A percentile compares a stretch with the other conserved stretches of the same genome.
phyloP scores from a whole-genome alignment of 1,140 invertebrate species.

The Drosophila nigrodunni region DNA sequence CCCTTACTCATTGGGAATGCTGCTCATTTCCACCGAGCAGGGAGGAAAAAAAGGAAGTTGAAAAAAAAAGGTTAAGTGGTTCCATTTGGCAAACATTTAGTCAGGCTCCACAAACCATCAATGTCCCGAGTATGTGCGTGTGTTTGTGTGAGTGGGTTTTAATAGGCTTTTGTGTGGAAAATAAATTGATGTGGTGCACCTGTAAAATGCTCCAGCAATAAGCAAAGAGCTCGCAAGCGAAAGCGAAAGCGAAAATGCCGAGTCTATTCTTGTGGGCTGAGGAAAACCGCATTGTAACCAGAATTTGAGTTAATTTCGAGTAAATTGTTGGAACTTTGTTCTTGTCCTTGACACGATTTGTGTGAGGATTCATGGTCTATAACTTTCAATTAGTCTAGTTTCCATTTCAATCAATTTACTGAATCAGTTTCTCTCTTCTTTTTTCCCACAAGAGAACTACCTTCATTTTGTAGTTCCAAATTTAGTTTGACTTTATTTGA shows the following conservation, averaged over 20 bases:
- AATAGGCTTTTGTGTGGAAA: constrained; percentile 82
- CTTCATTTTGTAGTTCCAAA: not conserved
- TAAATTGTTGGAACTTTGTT: constrained; percentile 75
- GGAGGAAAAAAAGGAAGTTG: constrained; percentile 12
- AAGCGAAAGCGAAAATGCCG: constrained; percentile 4
- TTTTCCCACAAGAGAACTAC: too few relatives aligned
- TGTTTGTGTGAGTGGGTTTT: constrained; percentile 72
- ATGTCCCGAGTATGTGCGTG: constrained; percentile 44
- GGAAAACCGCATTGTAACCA: constrained; percentile 69
- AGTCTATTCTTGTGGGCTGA: constrained; percentile 49
- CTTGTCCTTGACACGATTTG: constrained; percentile 33
- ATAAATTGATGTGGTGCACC: constrained; percentile 81
- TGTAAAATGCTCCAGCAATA: constrained; percentile 70
- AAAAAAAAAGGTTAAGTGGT: constrained; percentile 80
- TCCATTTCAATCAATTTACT: not conserved
- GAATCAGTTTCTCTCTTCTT: not conserved
- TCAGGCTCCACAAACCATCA: constrained; percentile 54
- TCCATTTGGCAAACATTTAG: constrained; percentile 81
- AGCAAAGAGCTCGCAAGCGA: constrained; percentile 26
- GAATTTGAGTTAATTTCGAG: constrained; percentile 74
- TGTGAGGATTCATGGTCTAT: constrained; percentile 7
- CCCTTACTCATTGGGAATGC: constrained; percentile 21
- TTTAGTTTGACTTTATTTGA: constrained; percentile 29
- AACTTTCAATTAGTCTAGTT: not conserved
- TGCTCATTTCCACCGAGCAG: constrained; percentile 57